Base-by-base conservation (phyloP, 2,888 invertebrate species). In the Ophion costatus region DNA sequence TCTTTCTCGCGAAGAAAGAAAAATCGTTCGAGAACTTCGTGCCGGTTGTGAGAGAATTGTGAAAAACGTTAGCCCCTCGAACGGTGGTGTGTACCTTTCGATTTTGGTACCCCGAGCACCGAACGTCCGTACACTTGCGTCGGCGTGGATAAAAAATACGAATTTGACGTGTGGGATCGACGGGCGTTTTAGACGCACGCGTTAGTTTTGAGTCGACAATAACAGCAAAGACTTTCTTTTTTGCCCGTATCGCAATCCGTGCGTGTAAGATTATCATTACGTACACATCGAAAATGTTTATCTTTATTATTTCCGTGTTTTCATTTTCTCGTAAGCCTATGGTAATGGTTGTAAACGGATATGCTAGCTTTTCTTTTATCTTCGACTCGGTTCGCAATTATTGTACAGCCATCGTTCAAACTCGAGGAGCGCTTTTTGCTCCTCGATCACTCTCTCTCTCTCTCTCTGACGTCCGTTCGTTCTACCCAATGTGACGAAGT, bases 321-420 rank as follows among this genome's bases (percentile, higher is more conserved):
- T 29, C 22, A 64, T 17, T 56, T 11, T 24, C 22, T 70, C 59
- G 17, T 76, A 80, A 85, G 82, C 79, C 81, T 82, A 80, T 11
- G 51, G 29, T 78, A 83, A 80, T 86, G 82, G 81, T 84, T 83
- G 90, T 88, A 90, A 90, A 89, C 88, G 89, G 90, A 91, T 91
- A 91, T 91, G 91, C 91, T 89, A 90, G 88, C 88, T 71, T 79
- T 45, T 45, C 24, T 45, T 57, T 57, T 56, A 6, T 42, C 9
- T 67, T 56, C 24, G 22, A 63, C 45, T 75, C 74, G 63, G 42
- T 75, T 51, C 88, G 87, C 87, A 85, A 89, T 91, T 90, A 90
- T 90, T 90, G 86, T 92, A 91, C 90, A 89, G 88, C 88, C 89
- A 89, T 91, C 88, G 87, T 86, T 80, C 80, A 84, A 84, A 87